Conservation (phyloP, 2,888 invertebrate species). For the Trachelus troglodyta region DNA sequence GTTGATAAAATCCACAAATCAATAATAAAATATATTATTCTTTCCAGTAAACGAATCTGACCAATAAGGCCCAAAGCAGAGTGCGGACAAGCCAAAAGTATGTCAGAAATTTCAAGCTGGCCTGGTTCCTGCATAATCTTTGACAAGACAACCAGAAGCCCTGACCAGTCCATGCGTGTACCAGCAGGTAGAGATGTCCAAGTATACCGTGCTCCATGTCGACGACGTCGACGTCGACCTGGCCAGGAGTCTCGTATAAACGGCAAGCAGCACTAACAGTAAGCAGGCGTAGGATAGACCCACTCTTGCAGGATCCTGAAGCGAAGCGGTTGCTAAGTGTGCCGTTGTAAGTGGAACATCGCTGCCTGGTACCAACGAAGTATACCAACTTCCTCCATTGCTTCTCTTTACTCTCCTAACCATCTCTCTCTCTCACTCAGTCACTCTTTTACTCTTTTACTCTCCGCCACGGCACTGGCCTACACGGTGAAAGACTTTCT, state of each 20-base stretch:
- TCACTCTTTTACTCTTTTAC: slow-evolving; percentile 30
- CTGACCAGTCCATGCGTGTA: neutral
- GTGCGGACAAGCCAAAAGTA: slow-evolving; percentile 33
- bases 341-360: slow-evolving; percentile 65
- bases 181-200: neutral
- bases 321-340: slow-evolving; percentile 59
- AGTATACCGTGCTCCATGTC: neutral
- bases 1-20: too few species aligned
- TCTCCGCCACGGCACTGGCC: slow-evolving; percentile 16
- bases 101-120: slow-evolving; percentile 56
- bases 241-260: neutral
- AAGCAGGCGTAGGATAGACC: slow-evolving; percentile 45
- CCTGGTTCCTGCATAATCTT: slow-evolving; percentile 50
- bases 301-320: slow-evolving; percentile 57
- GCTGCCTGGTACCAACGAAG: slow-evolving; percentile 63
- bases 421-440: slow-evolving; percentile 28
- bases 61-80: neutral
- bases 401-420: slow-evolving; percentile 33
- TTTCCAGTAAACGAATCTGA: neutral
- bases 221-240: neutral
- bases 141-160: slow-evolving; percentile 3
- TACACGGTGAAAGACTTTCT: slow-evolving; percentile 65
- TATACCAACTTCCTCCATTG: slow-evolving; percentile 60
- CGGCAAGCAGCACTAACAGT: slow-evolving; percentile 25
- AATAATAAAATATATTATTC: neutral